These are phyloP conservation scores for Agrotis segetum DNA, from an alignment of 2,888 invertebrate genomes.

Conservation along the genomic window DNA sequence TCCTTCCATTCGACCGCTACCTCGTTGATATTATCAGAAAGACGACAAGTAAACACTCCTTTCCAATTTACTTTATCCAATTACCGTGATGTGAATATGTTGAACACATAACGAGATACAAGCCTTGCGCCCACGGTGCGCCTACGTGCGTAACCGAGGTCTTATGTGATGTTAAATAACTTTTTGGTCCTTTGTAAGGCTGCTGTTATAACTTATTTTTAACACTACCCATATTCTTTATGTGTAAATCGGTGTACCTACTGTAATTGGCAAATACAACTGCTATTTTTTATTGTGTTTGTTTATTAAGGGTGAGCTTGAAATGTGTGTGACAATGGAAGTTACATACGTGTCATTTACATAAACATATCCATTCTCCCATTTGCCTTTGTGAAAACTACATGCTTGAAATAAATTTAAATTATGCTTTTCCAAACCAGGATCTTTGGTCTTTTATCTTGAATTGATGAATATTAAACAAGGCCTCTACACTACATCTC, in stretches of 20 bases:
- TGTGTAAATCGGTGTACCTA: slow-evolving; percentile 18
- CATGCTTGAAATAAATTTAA: background rate
- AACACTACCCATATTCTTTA: background rate
- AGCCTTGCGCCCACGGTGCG: slow-evolving; percentile 66
- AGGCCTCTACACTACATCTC: slow-evolving; percentile 13
- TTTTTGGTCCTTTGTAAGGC: slow-evolving; percentile 39
- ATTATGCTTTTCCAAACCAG: slow-evolving; percentile 7
- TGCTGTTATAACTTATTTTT: slow-evolving; percentile 18
- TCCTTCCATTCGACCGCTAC: slow-evolving; percentile 16
- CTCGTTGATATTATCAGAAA: slow-evolving; percentile 42
- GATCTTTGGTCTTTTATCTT: slow-evolving; percentile 20
- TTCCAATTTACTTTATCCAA: slow-evolving; percentile 63
- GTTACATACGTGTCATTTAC: background rate
- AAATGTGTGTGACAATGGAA: background rate
- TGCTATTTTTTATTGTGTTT: background rate
- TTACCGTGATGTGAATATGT: slow-evolving; percentile 60
- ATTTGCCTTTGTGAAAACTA: no score
- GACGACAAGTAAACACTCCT: slow-evolving; percentile 50
- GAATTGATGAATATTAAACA: slow-evolving; percentile 45
- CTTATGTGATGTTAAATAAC: slow-evolving; percentile 45
- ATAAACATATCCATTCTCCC: background rate
- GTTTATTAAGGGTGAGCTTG: background rate
- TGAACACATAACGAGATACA: slow-evolving; percentile 55
- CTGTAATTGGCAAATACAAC: background rate
- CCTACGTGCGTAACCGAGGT: slow-evolving; percentile 62